These are phyloP conservation scores for Tragelaphus imberbis DNA, from an alignment of 2,113 vertebrate genomes.

Conservation along the genomic window DNA sequence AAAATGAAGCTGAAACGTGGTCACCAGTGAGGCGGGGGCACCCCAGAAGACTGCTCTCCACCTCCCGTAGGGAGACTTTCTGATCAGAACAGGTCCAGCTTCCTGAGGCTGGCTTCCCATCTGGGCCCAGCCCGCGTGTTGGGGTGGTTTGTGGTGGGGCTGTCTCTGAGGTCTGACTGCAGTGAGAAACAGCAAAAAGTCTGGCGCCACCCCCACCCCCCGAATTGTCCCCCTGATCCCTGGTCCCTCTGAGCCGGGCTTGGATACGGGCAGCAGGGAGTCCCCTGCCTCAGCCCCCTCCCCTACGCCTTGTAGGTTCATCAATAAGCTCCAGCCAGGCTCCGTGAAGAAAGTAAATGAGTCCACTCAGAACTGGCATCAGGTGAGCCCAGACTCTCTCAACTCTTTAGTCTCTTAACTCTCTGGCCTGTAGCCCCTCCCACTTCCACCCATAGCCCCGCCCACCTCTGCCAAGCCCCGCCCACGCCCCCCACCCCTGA, in stretches of 20 bases:
- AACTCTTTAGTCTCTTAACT: background rate
- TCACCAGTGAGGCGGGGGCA: fast-evolving
- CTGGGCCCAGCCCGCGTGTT: background rate
- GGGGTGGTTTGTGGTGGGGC: background rate
- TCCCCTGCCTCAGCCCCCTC: background rate
- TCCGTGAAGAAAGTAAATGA: conserved; percentile 91
- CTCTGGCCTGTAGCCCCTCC: background rate
- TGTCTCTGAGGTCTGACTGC: background rate
- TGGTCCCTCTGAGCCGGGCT: background rate
- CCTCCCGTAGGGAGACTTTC: background rate
- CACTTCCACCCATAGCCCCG: background rate
- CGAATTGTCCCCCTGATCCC: background rate
- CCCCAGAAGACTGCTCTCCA: background rate
- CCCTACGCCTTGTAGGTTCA: conserved; percentile 80
- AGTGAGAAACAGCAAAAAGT: background rate
- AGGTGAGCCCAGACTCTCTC: conserved; percentile 79
- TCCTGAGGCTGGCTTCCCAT: no score
- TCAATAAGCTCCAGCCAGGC: conserved; percentile 92
- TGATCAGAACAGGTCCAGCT: background rate
- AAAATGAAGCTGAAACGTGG: fast-evolving
- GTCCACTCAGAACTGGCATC: conserved; percentile 94
- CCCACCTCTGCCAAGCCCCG: fast-evolving
- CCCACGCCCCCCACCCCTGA: background rate
- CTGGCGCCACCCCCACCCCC: fast-evolving
- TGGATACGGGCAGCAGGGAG: background rate